Evolutionary conservation across 2,113 vertebrate genomes (phyloP).

Genomic region (Mixornis gularis): DNA sequence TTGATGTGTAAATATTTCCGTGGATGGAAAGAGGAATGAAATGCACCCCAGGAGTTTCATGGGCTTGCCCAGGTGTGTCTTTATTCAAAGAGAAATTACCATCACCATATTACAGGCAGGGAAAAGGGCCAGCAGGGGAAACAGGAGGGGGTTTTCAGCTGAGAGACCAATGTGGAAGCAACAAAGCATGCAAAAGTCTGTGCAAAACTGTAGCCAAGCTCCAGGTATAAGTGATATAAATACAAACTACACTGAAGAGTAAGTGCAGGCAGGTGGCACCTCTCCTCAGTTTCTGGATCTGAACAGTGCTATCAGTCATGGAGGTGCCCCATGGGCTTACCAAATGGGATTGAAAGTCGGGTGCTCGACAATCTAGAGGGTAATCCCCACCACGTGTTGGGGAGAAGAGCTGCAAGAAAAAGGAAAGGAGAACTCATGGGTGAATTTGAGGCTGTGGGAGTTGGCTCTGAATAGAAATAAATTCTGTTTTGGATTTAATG

Average conservation of each 20-base stretch:
- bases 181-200: background rate
- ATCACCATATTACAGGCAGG: fast-evolving
- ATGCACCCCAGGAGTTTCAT: background rate
- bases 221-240: background rate
- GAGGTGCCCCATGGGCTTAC: background rate
- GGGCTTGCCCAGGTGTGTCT: background rate
- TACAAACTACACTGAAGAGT: background rate
- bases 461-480: background rate
- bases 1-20: background rate
- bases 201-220: background rate
- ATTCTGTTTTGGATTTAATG: conserved; percentile 2
- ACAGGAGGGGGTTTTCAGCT: background rate
- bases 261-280: background rate
- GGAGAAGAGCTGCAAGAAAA: background rate
- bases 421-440: background rate
- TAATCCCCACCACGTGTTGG: background rate
- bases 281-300: background rate
- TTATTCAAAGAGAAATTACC: background rate
- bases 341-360: background rate
- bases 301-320: background rate
- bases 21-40: background rate
- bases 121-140: background rate
- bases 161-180: background rate
- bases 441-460: background rate
- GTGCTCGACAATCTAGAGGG: background rate